phyloP scores from a whole-genome alignment of 2,888 invertebrate species.

The Trissolcus brochymenae region DNA sequence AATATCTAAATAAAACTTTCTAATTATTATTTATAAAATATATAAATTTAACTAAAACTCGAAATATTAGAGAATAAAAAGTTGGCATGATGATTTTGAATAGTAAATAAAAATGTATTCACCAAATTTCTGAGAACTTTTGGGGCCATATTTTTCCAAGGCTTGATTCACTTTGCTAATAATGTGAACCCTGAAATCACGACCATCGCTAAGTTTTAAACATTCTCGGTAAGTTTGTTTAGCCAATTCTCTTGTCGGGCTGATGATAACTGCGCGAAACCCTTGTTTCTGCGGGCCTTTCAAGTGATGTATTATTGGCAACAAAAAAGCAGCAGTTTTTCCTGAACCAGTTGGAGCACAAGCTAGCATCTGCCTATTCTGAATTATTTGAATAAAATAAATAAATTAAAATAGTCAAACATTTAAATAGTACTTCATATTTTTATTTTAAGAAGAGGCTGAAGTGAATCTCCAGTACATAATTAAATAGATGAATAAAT shows the following conservation, averaged over 20 bases:
- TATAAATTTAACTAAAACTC: neutral
- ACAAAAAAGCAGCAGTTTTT: constrained; percentile 95
- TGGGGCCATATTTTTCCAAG: constrained; percentile 83
- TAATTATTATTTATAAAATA: constrained; percentile 3
- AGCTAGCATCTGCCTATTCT: constrained; percentile 90
- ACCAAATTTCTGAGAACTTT: constrained; percentile 88
- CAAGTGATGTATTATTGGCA: constrained; percentile 90
- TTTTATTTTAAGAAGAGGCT: neutral
- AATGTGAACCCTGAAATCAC: constrained; percentile 85
- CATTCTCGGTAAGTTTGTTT: constrained; percentile 93
- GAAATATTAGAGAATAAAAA: neutral
- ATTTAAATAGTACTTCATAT: no score
- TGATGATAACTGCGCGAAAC: constrained; percentile 90
- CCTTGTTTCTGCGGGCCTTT: constrained; percentile 84
- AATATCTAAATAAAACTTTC: constrained; percentile 82
- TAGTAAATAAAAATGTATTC: constrained; percentile 60
- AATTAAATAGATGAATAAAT: no score
- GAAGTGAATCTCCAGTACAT: no score
- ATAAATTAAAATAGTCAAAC: neutral
- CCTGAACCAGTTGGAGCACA: constrained; percentile 99
- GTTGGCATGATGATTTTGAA: constrained; percentile 1
- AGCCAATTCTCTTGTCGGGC: constrained; percentile 95
- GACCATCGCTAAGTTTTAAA: constrained; percentile 84
- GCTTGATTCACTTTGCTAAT: constrained; percentile 88
- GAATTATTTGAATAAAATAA: neutral